Conservation (phyloP, 2,888 invertebrate species). For the Sepioteuthis lessoniana region DNA sequence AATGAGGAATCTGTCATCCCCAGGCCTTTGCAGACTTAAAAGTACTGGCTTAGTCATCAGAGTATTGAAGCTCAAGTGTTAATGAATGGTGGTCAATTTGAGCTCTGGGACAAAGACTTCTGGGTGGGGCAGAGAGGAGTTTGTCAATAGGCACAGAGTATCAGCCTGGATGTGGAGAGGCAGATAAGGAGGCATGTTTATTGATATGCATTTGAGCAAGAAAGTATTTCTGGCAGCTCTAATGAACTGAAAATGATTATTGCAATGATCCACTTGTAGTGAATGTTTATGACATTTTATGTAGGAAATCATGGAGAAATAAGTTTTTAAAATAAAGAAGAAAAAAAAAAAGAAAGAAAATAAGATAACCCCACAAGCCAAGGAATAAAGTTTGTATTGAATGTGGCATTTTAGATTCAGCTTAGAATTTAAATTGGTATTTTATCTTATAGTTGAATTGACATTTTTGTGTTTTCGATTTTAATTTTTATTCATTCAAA, state of each 20-base stretch:
- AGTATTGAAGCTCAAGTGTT: background rate
- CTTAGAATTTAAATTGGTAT: too few relatives aligned
- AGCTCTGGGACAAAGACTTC: background rate
- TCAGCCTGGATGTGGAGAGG: background rate
- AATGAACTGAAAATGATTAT: background rate
- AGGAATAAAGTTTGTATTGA: too few relatives aligned
- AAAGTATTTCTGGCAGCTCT: background rate
- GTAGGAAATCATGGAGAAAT: too few relatives aligned
- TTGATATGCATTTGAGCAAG: background rate
- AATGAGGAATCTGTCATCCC: background rate
- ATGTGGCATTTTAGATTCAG: too few relatives aligned
- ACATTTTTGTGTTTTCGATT: too few relatives aligned
- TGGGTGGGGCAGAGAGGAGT: background rate
- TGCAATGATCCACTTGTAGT: background rate
- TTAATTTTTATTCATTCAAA: too few relatives aligned
- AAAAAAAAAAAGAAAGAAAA: too few relatives aligned
- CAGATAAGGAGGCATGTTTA: background rate
- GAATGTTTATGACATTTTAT: background rate
- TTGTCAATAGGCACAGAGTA: background rate
- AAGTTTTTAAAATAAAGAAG: too few relatives aligned
- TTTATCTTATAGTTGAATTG: too few relatives aligned
- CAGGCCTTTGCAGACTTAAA: background rate
- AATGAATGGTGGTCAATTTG: conserved; percentile 33
- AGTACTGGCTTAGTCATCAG: background rate
- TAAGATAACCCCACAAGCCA: too few relatives aligned